Base-by-base conservation (phyloP, 2,113 vertebrate genomes). In the Mystacornis crossleyi region DNA sequence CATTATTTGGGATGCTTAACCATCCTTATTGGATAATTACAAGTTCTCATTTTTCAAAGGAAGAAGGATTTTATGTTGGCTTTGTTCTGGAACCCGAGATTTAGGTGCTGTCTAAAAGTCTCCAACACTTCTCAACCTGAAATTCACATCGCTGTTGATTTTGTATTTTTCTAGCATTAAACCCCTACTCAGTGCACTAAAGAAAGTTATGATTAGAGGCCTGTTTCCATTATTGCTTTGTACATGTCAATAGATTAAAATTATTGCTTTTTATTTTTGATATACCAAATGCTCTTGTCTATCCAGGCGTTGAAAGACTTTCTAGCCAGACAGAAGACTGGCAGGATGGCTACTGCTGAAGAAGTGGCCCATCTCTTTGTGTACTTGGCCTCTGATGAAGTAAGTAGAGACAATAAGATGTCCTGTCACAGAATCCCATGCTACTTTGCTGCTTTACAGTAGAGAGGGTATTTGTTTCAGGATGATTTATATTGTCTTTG, bases 351-450 rank as follows among this genome's bases (percentile, higher is more conserved):
- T 77, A 99, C 98, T 8, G 98, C 99, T 2, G 99, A 99, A 74
- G 99, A 99, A 97, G 98, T 99, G 81, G 99, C 99, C 8, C 90
- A 99, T 81, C 98, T 99, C 28, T 99, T 99, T 45, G 98, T 99
- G 19, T 99, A 99, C 96, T 84, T 99, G 98, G 99, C 99, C 50
- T 99, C 99, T 13, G 99, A 99, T 90, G 99, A 99, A 97, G 99
- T 99, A 97, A 98, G 98, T 79, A 14, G 12, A 67, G 4, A 72
- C 4, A 10, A 26, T 10, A 78, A 43, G 24, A 74, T 45, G 9
- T 47, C n/a, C 45, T 38, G 31, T 64, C 53, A 61, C 31, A 61
- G 53, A 74, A 79, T 53, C 40, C 21, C 10, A 7, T 8, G 15
- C 31, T 67, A 48, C 45, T 70, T 57, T 55, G 24, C 34, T 71